These are phyloP conservation scores for Lemur catta DNA, from an alignment of 2,797 vertebrate genomes.

Conservation along the genomic window DNA sequence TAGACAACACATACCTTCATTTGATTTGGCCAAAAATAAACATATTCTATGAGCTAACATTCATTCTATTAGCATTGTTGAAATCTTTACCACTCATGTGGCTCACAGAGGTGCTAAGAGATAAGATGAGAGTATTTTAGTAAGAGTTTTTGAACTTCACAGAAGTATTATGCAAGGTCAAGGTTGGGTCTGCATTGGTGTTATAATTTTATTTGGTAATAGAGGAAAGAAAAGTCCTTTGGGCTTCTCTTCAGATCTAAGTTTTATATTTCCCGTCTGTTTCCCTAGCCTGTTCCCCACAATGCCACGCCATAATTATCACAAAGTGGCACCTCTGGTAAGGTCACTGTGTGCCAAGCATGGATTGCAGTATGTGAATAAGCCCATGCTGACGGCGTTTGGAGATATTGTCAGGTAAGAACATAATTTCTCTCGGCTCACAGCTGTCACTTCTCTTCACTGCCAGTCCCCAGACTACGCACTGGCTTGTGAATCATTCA, in stretches of 20 bases:
- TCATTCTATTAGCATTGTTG: not conserved
- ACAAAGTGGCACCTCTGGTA: slow-evolving; percentile 86
- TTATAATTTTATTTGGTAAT: not conserved
- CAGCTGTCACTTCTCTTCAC: not conserved
- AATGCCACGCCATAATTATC: slow-evolving; percentile 92
- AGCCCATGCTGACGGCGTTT: slow-evolving; percentile 84
- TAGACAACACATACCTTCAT: not conserved
- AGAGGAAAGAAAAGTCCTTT: not conserved
- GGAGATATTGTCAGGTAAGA: slow-evolving; percentile 85
- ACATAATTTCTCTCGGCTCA: not conserved
- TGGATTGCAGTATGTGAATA: slow-evolving; percentile 86
- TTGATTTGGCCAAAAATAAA: not conserved
- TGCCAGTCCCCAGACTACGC: not conserved
- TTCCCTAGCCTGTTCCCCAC: slow-evolving; percentile 89
- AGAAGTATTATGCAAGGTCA: not conserved
- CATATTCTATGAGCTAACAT: not conserved
- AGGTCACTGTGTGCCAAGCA: slow-evolving; percentile 88
- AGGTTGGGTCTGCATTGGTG: not conserved
- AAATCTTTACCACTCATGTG: not conserved
- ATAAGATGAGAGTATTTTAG: not conserved
- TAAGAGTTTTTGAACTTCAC: not conserved
- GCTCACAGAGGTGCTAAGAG: not conserved
- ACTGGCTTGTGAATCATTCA: not conserved
- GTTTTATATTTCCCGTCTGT: not conserved
- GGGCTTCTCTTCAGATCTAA: not conserved